Evolutionary conservation across 2,113 vertebrate genomes (phyloP), one percentile per base, ranked within the genome.

Genomic region (Dasyurus viverrinus): DNA sequence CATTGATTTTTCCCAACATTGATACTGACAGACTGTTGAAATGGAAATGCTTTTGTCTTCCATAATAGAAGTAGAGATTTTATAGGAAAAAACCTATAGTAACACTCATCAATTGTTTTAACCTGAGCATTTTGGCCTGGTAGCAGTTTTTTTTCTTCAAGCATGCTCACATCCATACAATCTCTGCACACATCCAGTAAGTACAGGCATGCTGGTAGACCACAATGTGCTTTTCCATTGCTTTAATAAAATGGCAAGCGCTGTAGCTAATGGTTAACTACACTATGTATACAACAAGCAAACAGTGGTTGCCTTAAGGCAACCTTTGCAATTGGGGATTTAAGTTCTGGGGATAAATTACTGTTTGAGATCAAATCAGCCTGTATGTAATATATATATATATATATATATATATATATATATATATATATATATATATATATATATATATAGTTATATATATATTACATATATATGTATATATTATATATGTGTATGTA

Each of bases 251-350:
- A 97, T 53, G 95, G 98, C 96, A 98, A 98, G 98, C 96, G 54
- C 97, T 97, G 98, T 92, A 98, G 98, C 95, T 97, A 97, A 98
- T 95, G 90, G 97, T 96, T 98, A 97, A 96, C 98, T 97, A 98
- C 97, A 97, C 95, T 94, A 97, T 97, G 97, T 97, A 98, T 96
- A 99, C 98, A 99, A 95, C 97, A 97, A 98, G 95, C 95, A 98
- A 98, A 98, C 98, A 99, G 47, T 47, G 47, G 47, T 47, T 47
- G 47, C 98, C 98, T 98, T 99, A 99, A 99, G 99, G 99, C 99
- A 99, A 98, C 97, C 98, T 98, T 99, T 98, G 98, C 98, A 99
- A 97, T 97, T 97, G 97, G 97, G 98, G 98, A 10, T n/a, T 84
- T 97, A 97, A 98, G 95, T 97, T 94, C 94, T 96, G 98, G 95